Evolutionary conservation across 2,113 vertebrate genomes (phyloP).

Genomic region (Melospiza georgiana): DNA sequence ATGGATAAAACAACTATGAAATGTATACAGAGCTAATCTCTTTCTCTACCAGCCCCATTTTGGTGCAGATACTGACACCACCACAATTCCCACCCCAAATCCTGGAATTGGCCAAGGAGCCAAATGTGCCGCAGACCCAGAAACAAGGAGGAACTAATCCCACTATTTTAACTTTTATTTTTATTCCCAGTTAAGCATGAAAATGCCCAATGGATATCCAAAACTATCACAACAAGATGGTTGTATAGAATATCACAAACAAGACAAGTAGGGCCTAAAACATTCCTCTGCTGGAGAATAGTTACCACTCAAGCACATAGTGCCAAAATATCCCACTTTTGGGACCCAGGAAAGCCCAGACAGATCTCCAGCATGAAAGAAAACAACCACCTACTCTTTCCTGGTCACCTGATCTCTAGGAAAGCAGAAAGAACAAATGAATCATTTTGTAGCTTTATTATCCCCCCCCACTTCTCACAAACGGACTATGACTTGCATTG

Average conservation of each 20-base stretch:
- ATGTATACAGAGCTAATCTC: rapidly evolving
- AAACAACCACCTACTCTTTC: not conserved
- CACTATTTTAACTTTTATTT: not conserved
- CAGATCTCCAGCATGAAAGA: not conserved
- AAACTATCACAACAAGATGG: not conserved
- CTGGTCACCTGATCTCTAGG: constrained; percentile 3
- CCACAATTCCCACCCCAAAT: not conserved
- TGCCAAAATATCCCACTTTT: not conserved
- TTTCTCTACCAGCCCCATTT: not conserved
- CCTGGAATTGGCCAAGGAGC: not conserved
- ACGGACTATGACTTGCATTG: constrained; percentile 72
- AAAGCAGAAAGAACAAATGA: constrained; percentile 65
- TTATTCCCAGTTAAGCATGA: constrained; percentile 40
- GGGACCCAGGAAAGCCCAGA: not conserved
- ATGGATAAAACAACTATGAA: not conserved
- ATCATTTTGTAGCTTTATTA: constrained; percentile 76
- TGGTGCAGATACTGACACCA: not conserved
- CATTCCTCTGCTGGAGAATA: not conserved
- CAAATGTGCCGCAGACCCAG: not conserved
- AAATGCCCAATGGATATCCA: constrained; percentile 2
- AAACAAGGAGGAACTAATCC: not conserved
- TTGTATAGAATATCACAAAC: constrained; percentile 5
- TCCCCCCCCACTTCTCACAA: constrained; percentile 76
- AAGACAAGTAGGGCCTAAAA: not conserved
- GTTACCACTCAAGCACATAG: not conserved